Conservation (phyloP, 2,797 vertebrate genomes). For the Sebastes oblongus region DNA sequence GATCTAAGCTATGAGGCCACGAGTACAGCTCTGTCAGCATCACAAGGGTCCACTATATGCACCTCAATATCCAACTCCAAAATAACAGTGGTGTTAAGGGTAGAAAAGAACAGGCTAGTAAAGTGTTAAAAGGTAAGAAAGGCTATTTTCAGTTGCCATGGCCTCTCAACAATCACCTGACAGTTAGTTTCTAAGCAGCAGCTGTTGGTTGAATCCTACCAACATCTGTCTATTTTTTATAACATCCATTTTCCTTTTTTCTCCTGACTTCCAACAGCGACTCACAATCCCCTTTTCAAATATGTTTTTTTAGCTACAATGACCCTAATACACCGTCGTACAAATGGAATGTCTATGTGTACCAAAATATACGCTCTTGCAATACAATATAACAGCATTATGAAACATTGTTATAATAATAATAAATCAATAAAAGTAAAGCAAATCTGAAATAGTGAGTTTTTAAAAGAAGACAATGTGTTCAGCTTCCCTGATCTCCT, state of each 20-base stretch:
- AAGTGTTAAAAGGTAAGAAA: too few relatives aligned
- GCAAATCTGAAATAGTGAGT: background rate
- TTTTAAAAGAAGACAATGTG: background rate
- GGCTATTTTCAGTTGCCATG: background rate
- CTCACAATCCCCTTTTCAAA: background rate
- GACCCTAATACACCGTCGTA: too few relatives aligned
- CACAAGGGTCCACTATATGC: too few relatives aligned
- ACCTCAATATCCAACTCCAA: rapidly evolving
- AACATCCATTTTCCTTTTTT: background rate
- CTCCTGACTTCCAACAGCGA: background rate
- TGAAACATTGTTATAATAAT: too few relatives aligned
- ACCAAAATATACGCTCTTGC: background rate
- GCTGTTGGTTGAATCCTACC: background rate
- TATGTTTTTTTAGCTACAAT: too few relatives aligned
- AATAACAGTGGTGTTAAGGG: background rate
- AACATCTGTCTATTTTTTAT: background rate
- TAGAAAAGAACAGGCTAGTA: background rate
- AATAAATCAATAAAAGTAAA: background rate
- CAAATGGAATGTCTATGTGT: too few relatives aligned
- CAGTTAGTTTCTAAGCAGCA: background rate
- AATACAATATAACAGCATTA: background rate
- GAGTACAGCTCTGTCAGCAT: background rate
- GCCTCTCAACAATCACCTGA: background rate
- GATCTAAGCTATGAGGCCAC: background rate
- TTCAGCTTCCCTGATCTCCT: background rate